phyloP scores from a whole-genome alignment of 2,113 vertebrate genomes.

The Neotoma lepida region DNA sequence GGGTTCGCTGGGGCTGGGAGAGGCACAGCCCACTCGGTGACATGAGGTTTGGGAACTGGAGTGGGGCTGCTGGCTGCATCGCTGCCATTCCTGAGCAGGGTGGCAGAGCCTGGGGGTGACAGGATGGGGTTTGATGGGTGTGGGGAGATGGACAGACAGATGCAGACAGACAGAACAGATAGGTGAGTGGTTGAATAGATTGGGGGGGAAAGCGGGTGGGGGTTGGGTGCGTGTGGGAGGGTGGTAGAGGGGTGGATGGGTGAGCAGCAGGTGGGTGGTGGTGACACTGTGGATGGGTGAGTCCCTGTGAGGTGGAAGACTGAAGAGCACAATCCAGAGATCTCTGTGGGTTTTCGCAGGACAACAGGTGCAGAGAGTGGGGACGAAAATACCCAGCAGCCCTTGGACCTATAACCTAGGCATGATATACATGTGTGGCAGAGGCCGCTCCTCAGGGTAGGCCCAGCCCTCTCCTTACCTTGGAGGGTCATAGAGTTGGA shows the following conservation, averaged over 20 bases:
- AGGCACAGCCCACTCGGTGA: background rate
- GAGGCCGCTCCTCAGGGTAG: background rate
- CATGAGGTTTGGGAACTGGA: background rate
- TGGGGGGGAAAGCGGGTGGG: too few species aligned
- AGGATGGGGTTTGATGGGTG: background rate
- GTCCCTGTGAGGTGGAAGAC: rapidly evolving
- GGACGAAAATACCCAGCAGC: background rate
- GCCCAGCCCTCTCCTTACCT: slow-evolving; percentile 25
- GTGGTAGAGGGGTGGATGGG: background rate
- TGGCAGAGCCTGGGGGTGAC: background rate
- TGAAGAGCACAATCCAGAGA: too few species aligned
- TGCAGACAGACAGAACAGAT: rapidly evolving
- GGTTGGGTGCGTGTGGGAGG: rapidly evolving
- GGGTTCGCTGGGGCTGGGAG: background rate
- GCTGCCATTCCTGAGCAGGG: background rate
- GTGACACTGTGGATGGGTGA: background rate
- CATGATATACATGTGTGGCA: rapidly evolving
- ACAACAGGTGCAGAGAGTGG: background rate
- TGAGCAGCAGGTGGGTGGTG: rapidly evolving
- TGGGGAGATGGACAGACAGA: rapidly evolving
- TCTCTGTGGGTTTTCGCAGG: background rate
- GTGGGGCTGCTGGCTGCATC: slow-evolving; percentile 43
- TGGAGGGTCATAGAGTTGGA: slow-evolving; percentile 53
- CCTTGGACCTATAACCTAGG: background rate
- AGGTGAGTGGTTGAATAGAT: too few species aligned